Evolutionary conservation across 2,797 vertebrate genomes (phyloP), one percentile per base, ranked within the genome.

Genomic region (Enteromius radiatus): DNA sequence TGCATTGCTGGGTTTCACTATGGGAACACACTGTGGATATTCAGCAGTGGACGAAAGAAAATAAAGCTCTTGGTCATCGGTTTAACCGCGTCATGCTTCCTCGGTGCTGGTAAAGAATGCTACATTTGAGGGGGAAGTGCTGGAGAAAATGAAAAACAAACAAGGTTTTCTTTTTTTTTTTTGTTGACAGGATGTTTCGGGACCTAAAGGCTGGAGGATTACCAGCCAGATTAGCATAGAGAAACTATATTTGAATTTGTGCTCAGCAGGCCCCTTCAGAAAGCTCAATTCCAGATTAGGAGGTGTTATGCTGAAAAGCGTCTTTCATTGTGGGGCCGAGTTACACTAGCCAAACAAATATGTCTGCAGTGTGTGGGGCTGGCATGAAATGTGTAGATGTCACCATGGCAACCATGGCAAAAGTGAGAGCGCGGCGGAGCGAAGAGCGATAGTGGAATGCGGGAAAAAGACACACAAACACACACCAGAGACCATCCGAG

Each of bases 271-370:
- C 93, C 91, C 86, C 91, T 94, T 95, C 92, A 96, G 94, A 96
- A 92, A 87, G 89, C 88, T 92, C 95, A 93, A 95, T 94, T 92
- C 89, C 85, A 95, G 95, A 96, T 96, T 96, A 97, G 95, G 95
- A 96, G 96, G 95, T 96, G 95, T 96, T 96, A 94, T 89, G 93
- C 92, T 94, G 93, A 95, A 96, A 92, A 92, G 81, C 92, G 91
- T 94, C 95, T 94, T 78, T 90, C 91, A 90, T 90, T 95, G 94
- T 96, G 92, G 89, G 92, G 94, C 93, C 91, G 94, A 95, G 95
- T 95, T 96, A 97, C 94, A 79, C 88, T 93, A 94, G 95, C 93
- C 96, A 98, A 97, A 97, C 96, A 98, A 97, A 99, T 96, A 97
- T 96, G 96, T 96, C 95, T 96, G 93, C 92, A 95, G 94, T 95